A percentile compares a stretch with the other conserved stretches of the same genome.
Conservation (phyloP, 2,888 invertebrate genomes). For the Eristalinus aeneus region DNA sequence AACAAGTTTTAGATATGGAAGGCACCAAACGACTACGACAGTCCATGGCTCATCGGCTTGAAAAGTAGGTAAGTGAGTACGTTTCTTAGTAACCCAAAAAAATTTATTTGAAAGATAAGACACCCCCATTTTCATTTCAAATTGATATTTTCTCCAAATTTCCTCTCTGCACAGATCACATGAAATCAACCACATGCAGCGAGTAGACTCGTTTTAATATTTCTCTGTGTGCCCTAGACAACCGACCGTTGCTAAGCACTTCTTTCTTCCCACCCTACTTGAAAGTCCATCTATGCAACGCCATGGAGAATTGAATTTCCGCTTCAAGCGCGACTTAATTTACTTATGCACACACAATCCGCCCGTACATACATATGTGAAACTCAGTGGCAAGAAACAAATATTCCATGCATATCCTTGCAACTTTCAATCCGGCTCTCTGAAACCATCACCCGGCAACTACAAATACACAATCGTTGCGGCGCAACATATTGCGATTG, state of each 20-base stretch:
- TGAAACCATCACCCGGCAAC: neutral
- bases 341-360: neutral
- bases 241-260: too few relatives aligned
- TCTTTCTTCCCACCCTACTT: neutral
- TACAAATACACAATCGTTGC: slow-evolving; percentile 10
- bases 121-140: too few relatives aligned
- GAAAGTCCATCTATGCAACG: neutral
- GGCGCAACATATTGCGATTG: slow-evolving; percentile 28
- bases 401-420: neutral
- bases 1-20: too few relatives aligned
- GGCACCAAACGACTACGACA: too few relatives aligned
- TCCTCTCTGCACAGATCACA: neutral
- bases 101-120: too few relatives aligned
- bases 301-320: neutral
- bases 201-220: neutral
- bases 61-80: too few relatives aligned
- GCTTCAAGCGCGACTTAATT: neutral
- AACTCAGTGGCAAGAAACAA: neutral
- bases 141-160: too few relatives aligned
- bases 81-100: too few relatives aligned
- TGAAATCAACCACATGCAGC: neutral
- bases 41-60: too few relatives aligned
- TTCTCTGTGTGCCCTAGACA: neutral
- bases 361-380: neutral
- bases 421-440: neutral